These are phyloP conservation scores for Potorous gilbertii DNA, from an alignment of 2,797 vertebrate species.

Conservation along the genomic window DNA sequence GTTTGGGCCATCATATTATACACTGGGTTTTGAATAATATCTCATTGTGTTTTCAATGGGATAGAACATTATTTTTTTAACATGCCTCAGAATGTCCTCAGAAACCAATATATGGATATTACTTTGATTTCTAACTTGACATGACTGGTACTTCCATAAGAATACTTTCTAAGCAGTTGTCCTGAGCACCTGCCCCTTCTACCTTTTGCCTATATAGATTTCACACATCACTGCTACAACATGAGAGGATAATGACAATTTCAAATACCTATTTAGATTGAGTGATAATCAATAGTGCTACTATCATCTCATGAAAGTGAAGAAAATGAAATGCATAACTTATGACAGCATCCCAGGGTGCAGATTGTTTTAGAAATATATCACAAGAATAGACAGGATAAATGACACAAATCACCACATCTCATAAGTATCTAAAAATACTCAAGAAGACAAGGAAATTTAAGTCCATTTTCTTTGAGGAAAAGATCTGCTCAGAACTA, in stretches of 20 bases:
- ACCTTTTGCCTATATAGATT: background rate
- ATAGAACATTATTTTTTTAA: too few species aligned
- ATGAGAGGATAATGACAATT: background rate
- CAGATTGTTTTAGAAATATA: slow-evolving; percentile 51
- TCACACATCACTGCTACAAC: background rate
- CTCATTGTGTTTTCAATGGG: too few species aligned
- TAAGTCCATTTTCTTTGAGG: slow-evolving; percentile 33
- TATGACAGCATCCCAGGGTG: slow-evolving; percentile 21
- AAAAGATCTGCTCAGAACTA: background rate
- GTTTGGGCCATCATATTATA: slow-evolving; percentile 39
- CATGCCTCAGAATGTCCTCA: background rate
- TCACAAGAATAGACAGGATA: slow-evolving; percentile 6
- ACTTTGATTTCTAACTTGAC: background rate
- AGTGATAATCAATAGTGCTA: slow-evolving; percentile 25
- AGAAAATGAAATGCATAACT: slow-evolving; percentile 31
- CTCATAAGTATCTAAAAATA: slow-evolving; percentile 35
- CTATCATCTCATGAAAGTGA: slow-evolving; percentile 26
- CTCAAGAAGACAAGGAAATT: slow-evolving; percentile 3
- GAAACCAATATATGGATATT: background rate
- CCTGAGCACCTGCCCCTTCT: slow-evolving; percentile 9
- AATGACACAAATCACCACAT: slow-evolving; percentile 47
- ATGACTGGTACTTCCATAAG: background rate
- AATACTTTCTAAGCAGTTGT: background rate
- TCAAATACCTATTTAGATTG: slow-evolving; percentile 48
- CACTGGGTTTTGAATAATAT: slow-evolving; percentile 16